Percentiles rank a stretch among this genome's conserved stretches.
Evolutionary conservation across 2,797 vertebrate genomes (phyloP).

Genomic region (Sebastiscus albofasciatus): DNA sequence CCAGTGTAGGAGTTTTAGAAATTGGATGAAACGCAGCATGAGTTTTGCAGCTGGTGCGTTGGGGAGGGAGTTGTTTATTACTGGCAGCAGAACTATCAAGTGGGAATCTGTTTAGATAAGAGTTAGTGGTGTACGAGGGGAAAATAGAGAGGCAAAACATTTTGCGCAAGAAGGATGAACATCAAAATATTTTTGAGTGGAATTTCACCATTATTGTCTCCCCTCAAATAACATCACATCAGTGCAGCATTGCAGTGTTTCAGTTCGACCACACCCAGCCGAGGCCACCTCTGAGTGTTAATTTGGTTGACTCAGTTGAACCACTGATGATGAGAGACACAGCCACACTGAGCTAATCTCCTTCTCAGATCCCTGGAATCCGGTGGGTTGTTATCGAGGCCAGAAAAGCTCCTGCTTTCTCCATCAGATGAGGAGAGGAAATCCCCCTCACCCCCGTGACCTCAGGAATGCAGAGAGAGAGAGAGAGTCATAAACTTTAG

Average conservation of each 20-base stretch:
- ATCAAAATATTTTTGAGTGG: not conserved
- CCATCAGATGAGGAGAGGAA: slow-evolving; percentile 60
- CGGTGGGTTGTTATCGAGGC: slow-evolving; percentile 14
- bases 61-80: not conserved
- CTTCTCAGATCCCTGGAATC: slow-evolving; percentile 17
- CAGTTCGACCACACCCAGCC: not conserved
- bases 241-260: not conserved
- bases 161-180: not conserved
- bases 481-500: not conserved
- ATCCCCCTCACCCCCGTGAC: slow-evolving; percentile 42
- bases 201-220: not conserved
- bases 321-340: slow-evolving; percentile 7
- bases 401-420: slow-evolving; percentile 52
- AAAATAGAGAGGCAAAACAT: not conserved
- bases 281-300: not conserved
- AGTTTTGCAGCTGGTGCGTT: not conserved
- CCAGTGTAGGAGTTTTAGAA: not conserved
- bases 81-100: not conserved
- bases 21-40: not conserved
- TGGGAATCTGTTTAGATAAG: slow-evolving; percentile 12
- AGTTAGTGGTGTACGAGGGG: not conserved
- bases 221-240: not conserved
- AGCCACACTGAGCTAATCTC: not conserved
- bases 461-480: slow-evolving; percentile 31
- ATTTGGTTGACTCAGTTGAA: slow-evolving; percentile 1